Base-by-base conservation (phyloP, 2,113 vertebrate species). In the Oplegnathus fasciatus region DNA sequence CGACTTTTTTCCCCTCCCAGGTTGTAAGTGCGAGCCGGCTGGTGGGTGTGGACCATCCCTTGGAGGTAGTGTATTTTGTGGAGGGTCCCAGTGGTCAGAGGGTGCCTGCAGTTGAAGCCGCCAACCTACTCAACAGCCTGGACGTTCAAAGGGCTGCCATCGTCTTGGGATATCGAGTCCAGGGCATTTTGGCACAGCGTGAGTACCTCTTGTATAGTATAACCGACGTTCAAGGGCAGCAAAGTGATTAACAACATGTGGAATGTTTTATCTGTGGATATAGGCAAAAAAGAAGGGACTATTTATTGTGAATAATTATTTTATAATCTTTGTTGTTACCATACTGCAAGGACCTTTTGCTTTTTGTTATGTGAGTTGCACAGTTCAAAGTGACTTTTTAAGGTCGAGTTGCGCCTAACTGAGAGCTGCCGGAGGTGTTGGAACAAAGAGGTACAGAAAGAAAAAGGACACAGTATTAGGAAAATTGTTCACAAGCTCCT, bases 81-180 rank as follows among this genome's bases (percentile, higher is more conserved):
- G 98, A 99, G 89, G 96, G 96, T 87, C 96, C 96, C 34, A 94
- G 94, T 0, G 97, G 98, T 75, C 96, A 96, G 80, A 95, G 98
- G 69, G 92, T 98, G 28, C 95, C 96, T 34, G 98, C 97, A 1
- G 82, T 91, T 77, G 94, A 95, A 82, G 96, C 97, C 26, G 97
- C 97, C 22, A 92, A 94, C 77, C 91, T 98, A 18, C 97, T 99
- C 69, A 99, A 99, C 93, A 95, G 94, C 82, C 94, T 99, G 9
- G 96, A 99, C 2, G 95, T 99, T 84, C 98, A 99, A 92, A 96
- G 96, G 72, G 98, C 98, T 0, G 98, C 98, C 18, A 99, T 99
- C 73, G 95, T 99, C 86, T 93, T 99, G n/a, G 98, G 98, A 7
- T 98, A 98, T 91, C 98, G 98, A 30, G 96, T 99, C 20, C 97